Base-by-base conservation (phyloP, 2,888 invertebrate genomes). In the Xiphydria camelus region DNA sequence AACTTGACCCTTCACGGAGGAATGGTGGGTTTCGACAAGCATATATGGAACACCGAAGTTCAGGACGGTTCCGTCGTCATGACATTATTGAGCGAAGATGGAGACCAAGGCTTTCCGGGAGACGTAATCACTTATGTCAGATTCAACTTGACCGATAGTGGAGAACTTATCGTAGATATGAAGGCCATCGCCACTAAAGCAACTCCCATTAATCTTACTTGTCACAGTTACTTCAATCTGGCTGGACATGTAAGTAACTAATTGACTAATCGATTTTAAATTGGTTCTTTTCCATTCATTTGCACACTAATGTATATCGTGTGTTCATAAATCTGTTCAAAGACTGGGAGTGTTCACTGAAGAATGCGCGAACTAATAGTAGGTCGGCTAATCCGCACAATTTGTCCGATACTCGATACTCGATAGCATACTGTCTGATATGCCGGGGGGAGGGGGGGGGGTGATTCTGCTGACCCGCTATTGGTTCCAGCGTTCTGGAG, bases 51-150 rank as follows among this genome's bases (percentile, higher is more conserved):
- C 3, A 59, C 68, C 1, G 44, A 53, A 0, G 49, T 71, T 7
- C 45, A 54, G 2, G 47, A 54, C 10, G 63, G 77, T 44, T 62
- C 67, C 2, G 84, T 94, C 1, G 80, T 83, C 1, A 82, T 95
- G 80, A 84, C 82, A 26, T 86, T 92, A 62, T 76, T 85, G 1
- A 93, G 92, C 35, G 81, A 83, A 4, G 88, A 91, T 57, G 85
- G 86, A 7, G 87, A 91, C 61, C 92, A 95, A 75, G 93, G 93
- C 0, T 97, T 88, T 75, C 96, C 96, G 0, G 96, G 96, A 1
- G 82, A 86, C 31, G 78, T 95, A 6, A 80, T 85, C 56, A 84
- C 84, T 1, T 85, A 84, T 32, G 83, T 88, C 1, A 79, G 80
- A 0, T 94, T 88, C 66, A 82, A 83, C 55, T 79, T 94, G 14